Base-by-base conservation (phyloP, 2,888 invertebrate genomes). In the Holacanthella duospinosa region DNA sequence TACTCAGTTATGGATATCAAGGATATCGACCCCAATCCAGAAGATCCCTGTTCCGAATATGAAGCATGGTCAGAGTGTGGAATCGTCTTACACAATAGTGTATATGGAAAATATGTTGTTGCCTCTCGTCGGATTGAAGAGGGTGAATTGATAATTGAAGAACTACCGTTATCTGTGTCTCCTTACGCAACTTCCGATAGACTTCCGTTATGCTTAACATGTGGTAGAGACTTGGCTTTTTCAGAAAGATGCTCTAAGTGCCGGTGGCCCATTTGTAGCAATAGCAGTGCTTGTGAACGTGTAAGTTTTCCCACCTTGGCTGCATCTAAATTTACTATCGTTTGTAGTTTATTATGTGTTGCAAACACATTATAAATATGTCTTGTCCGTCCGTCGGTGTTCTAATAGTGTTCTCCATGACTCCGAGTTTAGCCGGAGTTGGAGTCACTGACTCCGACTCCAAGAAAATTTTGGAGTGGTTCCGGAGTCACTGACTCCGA, bases 111-210 rank as follows among this genome's bases (percentile, higher is more conserved):
- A 24, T 53, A 53, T 25, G 54, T 53, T 9, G 25, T 53, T n/a
- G 54, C 54, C n/a, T n/a, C 54, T 6, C 54, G 54, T n/a, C 54
- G 9, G n/a, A 53, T 53, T n/a, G 54, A 53, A 53, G 54, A n/a
- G 9, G 54, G 54, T 12, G 54, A 53, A 53, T 12, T 53, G 4
- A n/a, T 53, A 6, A 25, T 25, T 25, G 25, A 24, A 24, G 54
- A 53, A 24, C 9, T n/a, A 6, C 54, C 54, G 6, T n/a, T 53
- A 6, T 24, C n/a, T 6, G 6, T n/a, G 4, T 12, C 54, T 12
- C 24, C 54, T 9, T 53, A 53, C 54, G 54, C 9, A 53, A 6
- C 54, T 6, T n/a, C 24, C 9, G 25, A 25, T 25, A 6, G 54
- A n/a, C 21, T 53, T 53, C 54, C 54, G 6, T 53, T 12, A 6